Base-by-base conservation (phyloP, 2,797 vertebrate species). In the Macroramphosus scolopax region DNA sequence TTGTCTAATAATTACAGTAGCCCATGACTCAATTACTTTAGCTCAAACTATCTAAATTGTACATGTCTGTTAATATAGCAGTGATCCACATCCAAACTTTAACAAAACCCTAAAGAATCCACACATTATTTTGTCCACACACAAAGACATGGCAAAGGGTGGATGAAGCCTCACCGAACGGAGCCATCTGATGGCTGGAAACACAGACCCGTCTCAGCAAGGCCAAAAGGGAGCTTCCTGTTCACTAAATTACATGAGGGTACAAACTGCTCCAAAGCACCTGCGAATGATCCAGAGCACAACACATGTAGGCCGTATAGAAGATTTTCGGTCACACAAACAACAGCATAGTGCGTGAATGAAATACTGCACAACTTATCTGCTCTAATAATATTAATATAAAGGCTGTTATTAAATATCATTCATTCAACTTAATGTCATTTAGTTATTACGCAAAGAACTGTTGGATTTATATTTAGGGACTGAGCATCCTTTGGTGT, bases 181-280 rank as follows among this genome's bases (percentile, higher is more conserved):
- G 72, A 57, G 37, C 58, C 66, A 63, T 77, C 63, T 10, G 75
- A 24, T 18, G 87, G 77, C 63, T 89, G 89, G 75, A 95, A 94
- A 77, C 95, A 97, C 32, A 88, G 76, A 34, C 96, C 96, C 9
- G 87, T 78, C 49, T 98, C 93, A 59, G 95, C 94, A 8, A 98
- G 84, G 53, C 97, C 96, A 35, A 91, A 98, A 0, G 97, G 95
- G 3, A 99, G 74, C 71, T 87, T 95, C 72, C 57, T 91, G 81
- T 91, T 95, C 54, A 93, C 85, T 79, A 98, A 47, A 45, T 92
- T 89, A 62, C 95, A 54, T 6, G 87, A 93, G 17, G 83, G 82
- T 15, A 78, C 43, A 13, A 93, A 96, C 1, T 93, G 92, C 0
- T 88, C 74, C 75, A 98, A 65, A 13, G 92, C 91, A 67, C 94